A percentile compares a stretch with the other conserved stretches of the same genome.
phyloP scores from a whole-genome alignment of 2,888 invertebrate genomes.

The Venustoraphidia nigricollis region DNA sequence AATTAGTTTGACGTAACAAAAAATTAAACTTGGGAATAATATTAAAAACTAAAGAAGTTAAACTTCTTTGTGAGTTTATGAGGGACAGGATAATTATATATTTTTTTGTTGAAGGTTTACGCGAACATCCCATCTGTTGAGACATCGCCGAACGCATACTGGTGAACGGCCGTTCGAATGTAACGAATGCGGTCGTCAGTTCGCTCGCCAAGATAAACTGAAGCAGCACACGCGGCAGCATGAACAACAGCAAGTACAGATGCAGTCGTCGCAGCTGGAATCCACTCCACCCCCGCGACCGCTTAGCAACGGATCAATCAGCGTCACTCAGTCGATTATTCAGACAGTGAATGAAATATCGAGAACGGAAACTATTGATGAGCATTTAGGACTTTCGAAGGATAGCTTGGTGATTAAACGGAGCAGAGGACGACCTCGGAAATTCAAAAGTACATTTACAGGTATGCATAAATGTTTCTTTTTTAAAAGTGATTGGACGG shows the following conservation, averaged over 20 bases:
- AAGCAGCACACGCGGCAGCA: neutral
- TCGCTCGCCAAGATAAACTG: conserved; percentile 4
- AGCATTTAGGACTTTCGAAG: too few relatives aligned
- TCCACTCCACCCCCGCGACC: too few relatives aligned
- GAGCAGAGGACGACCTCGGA: neutral
- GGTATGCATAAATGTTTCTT: too few relatives aligned
- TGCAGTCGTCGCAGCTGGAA: too few relatives aligned
- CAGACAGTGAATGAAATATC: conserved; percentile 2
- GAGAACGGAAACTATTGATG: too few relatives aligned
- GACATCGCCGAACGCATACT: conserved; percentile 1
- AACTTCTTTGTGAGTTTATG: too few relatives aligned
- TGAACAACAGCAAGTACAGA: neutral
- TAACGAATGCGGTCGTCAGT: neutral
- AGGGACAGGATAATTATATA: too few relatives aligned
- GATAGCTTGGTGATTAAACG: neutral
- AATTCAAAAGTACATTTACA: too few relatives aligned
- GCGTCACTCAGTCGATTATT: conserved; percentile 1
- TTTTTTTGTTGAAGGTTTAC: conserved; percentile 1
- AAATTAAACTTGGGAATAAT: too few relatives aligned
- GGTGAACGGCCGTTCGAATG: conserved; percentile 2
- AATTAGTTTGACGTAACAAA: too few relatives aligned
- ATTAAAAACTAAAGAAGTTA: too few relatives aligned
- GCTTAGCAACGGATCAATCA: neutral
- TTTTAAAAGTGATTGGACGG: too few relatives aligned
- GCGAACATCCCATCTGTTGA: neutral